Evolutionary conservation across 2,113 vertebrate species (phyloP), one percentile per base, ranked within the genome.

Genomic region (Scomber scombrus): DNA sequence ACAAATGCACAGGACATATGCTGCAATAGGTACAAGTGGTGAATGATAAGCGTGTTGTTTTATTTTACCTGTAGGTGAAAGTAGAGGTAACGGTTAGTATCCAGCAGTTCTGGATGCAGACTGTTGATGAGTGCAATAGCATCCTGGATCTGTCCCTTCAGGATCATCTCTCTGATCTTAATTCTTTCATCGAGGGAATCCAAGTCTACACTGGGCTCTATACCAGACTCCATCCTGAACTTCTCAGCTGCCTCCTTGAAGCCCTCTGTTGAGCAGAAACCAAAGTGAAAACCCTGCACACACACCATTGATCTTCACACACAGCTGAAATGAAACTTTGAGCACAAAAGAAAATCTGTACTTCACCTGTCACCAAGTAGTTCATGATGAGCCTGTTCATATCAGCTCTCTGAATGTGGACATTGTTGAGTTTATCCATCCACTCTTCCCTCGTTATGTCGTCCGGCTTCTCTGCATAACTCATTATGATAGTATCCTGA

Each of bases 371-470:
- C 71, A 99, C 98, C 85, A 99, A 87, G 89, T 99, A 99, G 93
- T 99, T 99, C 98, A 99, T 99, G 80, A 99, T 99, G 79, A 99
- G 97, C 50, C 97, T 95, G 75, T 99, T 99, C 98, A 99, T 99
- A 89, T 99, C 98, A 71, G 97, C 97, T 89, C 98, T 96, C 88
- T 99, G 98, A 80, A 99, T 98, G 63, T 99, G 98, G 81, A 99
- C 96, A 88, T 98, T 99, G 91, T 97, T 98, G 78, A 99, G 96
- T 74, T 98, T 99, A 80, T 99, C 98, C 97, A 99, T 97, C 98
- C 98, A 99, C 83, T 99, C 98, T 80, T 99, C 98, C 93, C 96
- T 97, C 1, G 98, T 98, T 92, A 99, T 96, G 88, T 99, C 98
- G 86, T 99, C 98, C 64, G 97, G 96, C 90, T 99, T 99, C 94